These are phyloP conservation scores for Pseudois nayaur DNA, from an alignment of 2,113 vertebrate genomes.

Conservation along the genomic window DNA sequence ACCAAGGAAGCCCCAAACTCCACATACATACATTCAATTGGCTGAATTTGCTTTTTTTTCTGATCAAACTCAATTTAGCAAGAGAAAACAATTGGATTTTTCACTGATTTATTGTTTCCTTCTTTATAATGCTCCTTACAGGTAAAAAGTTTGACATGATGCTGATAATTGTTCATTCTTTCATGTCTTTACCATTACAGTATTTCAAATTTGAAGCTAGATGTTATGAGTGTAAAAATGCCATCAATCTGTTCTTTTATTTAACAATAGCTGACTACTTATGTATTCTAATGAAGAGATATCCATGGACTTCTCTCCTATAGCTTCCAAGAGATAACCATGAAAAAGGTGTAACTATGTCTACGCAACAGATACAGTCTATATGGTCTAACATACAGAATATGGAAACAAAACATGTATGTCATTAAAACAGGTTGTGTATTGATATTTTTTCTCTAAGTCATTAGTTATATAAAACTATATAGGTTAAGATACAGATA, in stretches of 20 bases:
- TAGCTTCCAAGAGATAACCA: not conserved
- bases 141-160: not conserved
- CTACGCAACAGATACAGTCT: not conserved
- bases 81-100: not conserved
- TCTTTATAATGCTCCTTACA: not conserved
- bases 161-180: not conserved
- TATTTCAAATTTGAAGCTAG: not conserved
- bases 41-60: not conserved
- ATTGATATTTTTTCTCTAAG: not conserved
- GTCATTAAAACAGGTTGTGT: not conserved
- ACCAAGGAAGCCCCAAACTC: not conserved
- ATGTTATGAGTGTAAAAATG: not conserved
- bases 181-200: not conserved
- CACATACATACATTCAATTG: not conserved
- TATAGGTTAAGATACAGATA: not conserved
- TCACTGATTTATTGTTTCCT: not conserved
- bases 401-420: not conserved
- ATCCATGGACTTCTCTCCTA: not conserved
- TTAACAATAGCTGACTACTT: not conserved
- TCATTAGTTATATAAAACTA: not conserved
- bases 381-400: not conserved
- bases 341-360: not conserved
- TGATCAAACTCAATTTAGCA: not conserved
- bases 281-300: not conserved
- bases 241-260: not conserved